Evolutionary conservation across 2,888 invertebrate species (phyloP), one percentile per base, ranked within the genome.

Genomic region (Eutolmus rufibarbis): DNA sequence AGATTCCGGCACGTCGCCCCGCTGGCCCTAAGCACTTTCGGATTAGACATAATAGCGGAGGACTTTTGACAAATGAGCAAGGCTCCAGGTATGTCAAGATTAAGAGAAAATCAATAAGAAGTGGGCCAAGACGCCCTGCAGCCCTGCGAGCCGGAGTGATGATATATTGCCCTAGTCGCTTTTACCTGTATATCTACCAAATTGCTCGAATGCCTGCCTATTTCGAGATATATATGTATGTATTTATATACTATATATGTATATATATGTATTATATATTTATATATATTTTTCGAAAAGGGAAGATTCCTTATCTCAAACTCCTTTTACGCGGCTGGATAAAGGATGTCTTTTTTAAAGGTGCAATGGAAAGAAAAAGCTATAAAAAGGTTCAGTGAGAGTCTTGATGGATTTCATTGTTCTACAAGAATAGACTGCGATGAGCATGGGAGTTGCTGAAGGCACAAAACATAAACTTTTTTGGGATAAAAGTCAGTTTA

Each of bases 151-250:
- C 34, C 56, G 56, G 51, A 81, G 51, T 31, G 81, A 56, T 81
- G 81, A 81, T 81, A 56, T 81, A 81, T 81, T 23, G 56, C 19
- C 14, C 34, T 31, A 51, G 34, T 28, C 51, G 12, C 31, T 31
- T 81, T 81, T 81, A 81, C 23, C 79, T 46, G 28, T 79, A 79
- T 81, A 79, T 81, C 81, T 31, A 56, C 12, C n/a, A 51, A 81
- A 81, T 81, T 81, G 81, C 34, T 81, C n/a, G 56, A 81, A 81
- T 81, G n/a, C 81, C 51, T 81, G 31, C 81, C 51, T 81, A 56
- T 81, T 34, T 81, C 51, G 31, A 51, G 51, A n/a, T 56, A 31
- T 43, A 43, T 14, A 43, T 46, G 14, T 43, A 43, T 14, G 43
- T 46, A 14, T 16, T 4, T 46, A 5, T 40, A 12, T 40, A 37